phyloP scores from a whole-genome alignment of 2,797 vertebrate genomes.

The Hoplostethus atlanticus region DNA sequence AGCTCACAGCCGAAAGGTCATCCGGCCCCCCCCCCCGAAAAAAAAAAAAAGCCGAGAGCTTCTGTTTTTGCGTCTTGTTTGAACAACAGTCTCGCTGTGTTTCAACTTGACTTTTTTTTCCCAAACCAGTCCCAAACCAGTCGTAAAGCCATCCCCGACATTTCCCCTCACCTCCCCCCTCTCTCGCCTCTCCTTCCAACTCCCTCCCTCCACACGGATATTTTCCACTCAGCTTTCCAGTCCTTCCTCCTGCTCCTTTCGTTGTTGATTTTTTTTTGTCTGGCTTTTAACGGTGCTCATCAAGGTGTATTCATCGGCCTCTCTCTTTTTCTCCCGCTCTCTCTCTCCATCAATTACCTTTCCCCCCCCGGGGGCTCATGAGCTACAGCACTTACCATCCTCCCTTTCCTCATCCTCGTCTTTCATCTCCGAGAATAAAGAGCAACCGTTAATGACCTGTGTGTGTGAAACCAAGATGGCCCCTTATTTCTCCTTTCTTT shows the following conservation, averaged over 20 bases:
- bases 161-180: conserved; percentile 22
- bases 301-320: conserved; percentile 12
- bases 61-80: conserved; percentile 43
- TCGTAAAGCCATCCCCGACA: conserved; percentile 22
- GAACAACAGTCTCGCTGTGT: conserved; percentile 15
- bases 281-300: conserved; percentile 48
- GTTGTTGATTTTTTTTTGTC: conserved; percentile 34
- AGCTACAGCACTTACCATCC: conserved; percentile 33
- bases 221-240: conserved; percentile 30
- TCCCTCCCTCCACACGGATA: conserved; percentile 30
- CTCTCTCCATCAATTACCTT: conserved; percentile 39
- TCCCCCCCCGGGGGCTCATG: conserved; percentile 33
- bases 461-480: conserved; percentile 40
- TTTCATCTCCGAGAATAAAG: conserved; percentile 55
- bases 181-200: conserved; percentile 22
- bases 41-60: conserved; percentile 22
- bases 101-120: conserved; percentile 47
- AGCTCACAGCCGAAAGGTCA: conserved; percentile 60
- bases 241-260: conserved; percentile 23
- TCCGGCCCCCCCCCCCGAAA: conserved; percentile 9
- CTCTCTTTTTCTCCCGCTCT: conserved; percentile 12
- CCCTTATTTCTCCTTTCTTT: conserved; percentile 42
- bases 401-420: conserved; percentile 15
- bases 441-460: conserved; percentile 58
- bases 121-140: conserved; percentile 37